Evolutionary conservation across 2,888 invertebrate genomes (phyloP).

Genomic region (Drosophila emarginata): DNA sequence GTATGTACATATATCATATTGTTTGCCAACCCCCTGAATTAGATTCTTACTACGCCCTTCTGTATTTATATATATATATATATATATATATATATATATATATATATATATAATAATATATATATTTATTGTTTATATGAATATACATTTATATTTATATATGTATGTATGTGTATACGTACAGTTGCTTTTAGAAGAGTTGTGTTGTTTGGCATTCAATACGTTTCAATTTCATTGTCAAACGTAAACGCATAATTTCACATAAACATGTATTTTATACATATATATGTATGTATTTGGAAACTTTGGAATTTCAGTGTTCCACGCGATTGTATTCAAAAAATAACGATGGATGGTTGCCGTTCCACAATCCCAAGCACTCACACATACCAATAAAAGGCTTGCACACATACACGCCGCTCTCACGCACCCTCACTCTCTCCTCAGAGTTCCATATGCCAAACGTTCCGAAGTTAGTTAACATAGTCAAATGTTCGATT

Average conservation of each 20-base stretch:
- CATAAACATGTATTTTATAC: not conserved
- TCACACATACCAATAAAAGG: too few relatives aligned
- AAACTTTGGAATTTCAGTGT: slow-evolving; percentile 54
- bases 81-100: too few relatives aligned
- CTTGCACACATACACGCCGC: slow-evolving; percentile 7
- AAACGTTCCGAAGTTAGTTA: too few relatives aligned
- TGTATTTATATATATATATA: too few relatives aligned
- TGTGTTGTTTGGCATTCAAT: slow-evolving; percentile 52
- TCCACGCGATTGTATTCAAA: slow-evolving; percentile 61
- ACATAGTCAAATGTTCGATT: too few relatives aligned
- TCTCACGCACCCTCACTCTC: slow-evolving; percentile 27
- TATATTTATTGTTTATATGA: too few relatives aligned
- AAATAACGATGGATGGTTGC: slow-evolving; percentile 29
- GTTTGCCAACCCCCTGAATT: too few relatives aligned
- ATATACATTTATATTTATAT: too few relatives aligned
- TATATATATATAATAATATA: too few relatives aligned
- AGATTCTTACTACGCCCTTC: too few relatives aligned
- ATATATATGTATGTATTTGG: slow-evolving; percentile 33
- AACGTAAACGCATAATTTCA: slow-evolving; percentile 21
- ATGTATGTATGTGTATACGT: slow-evolving; percentile 2
- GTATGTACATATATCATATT: too few relatives aligned
- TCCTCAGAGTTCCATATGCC: slow-evolving; percentile 18
- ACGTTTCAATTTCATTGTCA: slow-evolving; percentile 55
- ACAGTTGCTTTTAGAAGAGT: slow-evolving; percentile 35
- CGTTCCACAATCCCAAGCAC: too few relatives aligned